Evolutionary conservation across 2,113 vertebrate genomes (phyloP), one percentile per base, ranked within the genome.

Genomic region (Catharus bicknelli): DNA sequence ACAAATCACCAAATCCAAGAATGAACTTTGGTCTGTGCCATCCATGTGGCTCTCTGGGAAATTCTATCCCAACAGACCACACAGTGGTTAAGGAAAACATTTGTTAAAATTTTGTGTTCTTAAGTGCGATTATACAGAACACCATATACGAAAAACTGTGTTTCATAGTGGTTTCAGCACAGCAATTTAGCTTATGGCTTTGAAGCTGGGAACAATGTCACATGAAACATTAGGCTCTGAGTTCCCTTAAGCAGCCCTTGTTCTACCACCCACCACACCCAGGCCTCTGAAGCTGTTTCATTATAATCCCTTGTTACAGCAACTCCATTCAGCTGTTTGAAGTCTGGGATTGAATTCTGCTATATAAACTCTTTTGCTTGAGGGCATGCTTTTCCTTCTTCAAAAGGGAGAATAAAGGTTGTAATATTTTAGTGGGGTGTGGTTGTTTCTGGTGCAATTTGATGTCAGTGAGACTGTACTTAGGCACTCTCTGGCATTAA

Each of bases 251-350:
- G 53, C 38, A 43, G 45, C 42, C 66, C 72, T 76, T 32, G 32
- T 74, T 78, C 62, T 40, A 40, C 53, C 25, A 29, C 59, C 55
- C 53, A 32, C 74, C 74, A 19, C 5, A 45, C 67, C 89, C 58
- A 83, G 59, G 50, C 48, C 32, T 86, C 83, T 88, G 66, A 85
- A 93, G 42, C 48, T 51, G 27, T 66, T 96, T 90, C 62, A 79
- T 80, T 91, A 69, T 61, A 92, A 87, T 86, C 61, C 53, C 32
- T 90, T 80, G 57, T 90, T 88, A 74, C 38, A 51, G 63, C 63
- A 83, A 47, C 54, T 91, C 70, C n/a, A 47, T 81, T 93, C 90
- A 93, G 43, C 93, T 94, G 59, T 90, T 95, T 96, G 95, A 96
- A 93, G 83, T 85, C 63, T 59, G 72, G 23, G 26, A 62, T 27